phyloP scores from a whole-genome alignment of 2,113 vertebrate genomes.

The Rhinopomastus cyanomelas region DNA sequence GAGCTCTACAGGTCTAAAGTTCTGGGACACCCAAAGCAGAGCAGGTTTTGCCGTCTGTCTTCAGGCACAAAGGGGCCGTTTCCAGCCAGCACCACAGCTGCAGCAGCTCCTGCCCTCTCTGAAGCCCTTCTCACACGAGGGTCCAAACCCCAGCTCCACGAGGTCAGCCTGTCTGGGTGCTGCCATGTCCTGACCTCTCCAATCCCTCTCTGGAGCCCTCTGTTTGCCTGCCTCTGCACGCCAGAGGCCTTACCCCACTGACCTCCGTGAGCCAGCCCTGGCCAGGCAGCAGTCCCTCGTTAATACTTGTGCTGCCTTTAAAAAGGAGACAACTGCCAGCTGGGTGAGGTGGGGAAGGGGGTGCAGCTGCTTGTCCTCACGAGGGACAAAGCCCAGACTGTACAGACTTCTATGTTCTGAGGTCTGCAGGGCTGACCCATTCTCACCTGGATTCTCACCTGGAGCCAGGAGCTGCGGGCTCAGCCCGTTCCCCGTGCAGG shows the following conservation, averaged over 20 bases:
- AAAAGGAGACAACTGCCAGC: background rate
- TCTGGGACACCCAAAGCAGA: background rate
- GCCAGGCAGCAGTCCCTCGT: background rate
- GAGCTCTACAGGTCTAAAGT: background rate
- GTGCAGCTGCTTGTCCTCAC: background rate
- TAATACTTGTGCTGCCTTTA: background rate
- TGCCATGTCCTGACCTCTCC: background rate
- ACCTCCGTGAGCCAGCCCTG: background rate
- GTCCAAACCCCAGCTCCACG: background rate
- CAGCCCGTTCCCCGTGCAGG: background rate
- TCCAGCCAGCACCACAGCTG: background rate
- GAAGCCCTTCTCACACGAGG: background rate
- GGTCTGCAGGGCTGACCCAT: background rate
- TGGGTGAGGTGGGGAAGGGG: background rate
- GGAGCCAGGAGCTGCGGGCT: background rate
- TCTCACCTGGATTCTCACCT: background rate
- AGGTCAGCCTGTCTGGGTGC: slow-evolving; percentile 3
- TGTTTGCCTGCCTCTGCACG: background rate
- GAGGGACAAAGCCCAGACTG: background rate
- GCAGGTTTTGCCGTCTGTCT: background rate
- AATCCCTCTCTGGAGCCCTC: background rate
- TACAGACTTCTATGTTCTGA: background rate
- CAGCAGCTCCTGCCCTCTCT: background rate
- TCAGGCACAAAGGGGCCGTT: background rate
- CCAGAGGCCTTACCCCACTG: background rate